phyloP scores from a whole-genome alignment of 2,888 invertebrate genomes.

The Flabesymbios commensalis region DNA sequence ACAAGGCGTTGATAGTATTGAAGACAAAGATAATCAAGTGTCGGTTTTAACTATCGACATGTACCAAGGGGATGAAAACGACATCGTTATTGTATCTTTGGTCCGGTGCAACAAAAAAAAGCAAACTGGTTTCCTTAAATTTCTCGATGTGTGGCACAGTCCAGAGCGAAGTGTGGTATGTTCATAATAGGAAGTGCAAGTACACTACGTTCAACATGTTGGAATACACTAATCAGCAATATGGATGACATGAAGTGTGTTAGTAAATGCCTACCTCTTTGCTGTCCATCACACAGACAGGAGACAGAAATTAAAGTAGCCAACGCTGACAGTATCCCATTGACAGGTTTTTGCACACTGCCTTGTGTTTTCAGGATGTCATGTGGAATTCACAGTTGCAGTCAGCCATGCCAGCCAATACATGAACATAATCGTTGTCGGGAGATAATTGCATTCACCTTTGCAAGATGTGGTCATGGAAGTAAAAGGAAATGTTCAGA shows the following conservation, averaged over 20 bases:
- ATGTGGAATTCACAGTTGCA: constrained; percentile 17
- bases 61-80: constrained; percentile 49
- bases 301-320: neutral
- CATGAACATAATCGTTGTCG: constrained; percentile 8
- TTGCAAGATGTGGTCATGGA: constrained; percentile 15
- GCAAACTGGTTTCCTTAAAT: constrained; percentile 52
- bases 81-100: constrained; percentile 44
- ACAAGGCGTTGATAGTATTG: too few relatives aligned
- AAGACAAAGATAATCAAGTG: neutral
- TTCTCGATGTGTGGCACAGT: constrained; percentile 48
- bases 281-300: constrained; percentile 16
- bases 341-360: constrained; percentile 9
- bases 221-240: constrained; percentile 8
- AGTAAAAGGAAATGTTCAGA: constrained; percentile 18
- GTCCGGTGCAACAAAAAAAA: constrained; percentile 42
- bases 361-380: constrained; percentile 6
- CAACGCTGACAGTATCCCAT: constrained; percentile 12
- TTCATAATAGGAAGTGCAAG: constrained; percentile 26
- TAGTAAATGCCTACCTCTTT: neutral
- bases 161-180: constrained; percentile 29
- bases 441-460: too few relatives aligned
- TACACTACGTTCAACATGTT: constrained; percentile 12
- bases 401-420: constrained; percentile 14
- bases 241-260: neutral
- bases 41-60: constrained; percentile 39